Base-by-base conservation (phyloP, 2,888 invertebrate species). In the Oscheius sp. region DNA sequence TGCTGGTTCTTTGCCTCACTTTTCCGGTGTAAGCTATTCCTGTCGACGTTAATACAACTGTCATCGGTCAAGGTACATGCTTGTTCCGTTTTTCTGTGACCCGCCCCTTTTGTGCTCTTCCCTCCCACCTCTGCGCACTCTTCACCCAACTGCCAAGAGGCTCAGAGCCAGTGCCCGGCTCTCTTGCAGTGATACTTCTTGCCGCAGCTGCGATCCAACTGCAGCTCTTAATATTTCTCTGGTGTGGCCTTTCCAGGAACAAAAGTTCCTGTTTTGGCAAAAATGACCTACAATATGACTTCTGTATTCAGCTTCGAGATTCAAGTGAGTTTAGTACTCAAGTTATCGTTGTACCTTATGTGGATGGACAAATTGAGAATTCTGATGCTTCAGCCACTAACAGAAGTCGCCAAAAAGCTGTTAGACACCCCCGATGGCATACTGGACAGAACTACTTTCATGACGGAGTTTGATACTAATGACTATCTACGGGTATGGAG, bases 391-490 rank as follows among this genome's bases (percentile, higher is more conserved):
- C 55, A 70, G 70, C 1, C 58, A 29, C 47, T 70, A 3, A 35
- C 70, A 4, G 70, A 70, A 37, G n/a, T 35, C 11, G n/a, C 11
- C n/a, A 48, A 70, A 33, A 70, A 58, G 29, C 21, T 29, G 2
- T 3, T 58, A 1, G 70, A 70, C n/a, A 70, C 68, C 2, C 68
- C 68, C 33, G 7, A 33, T 9, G 63, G 35, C 13, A 60, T 83
- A 0, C 76, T 85, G 21, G 84, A 85, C 73, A 76, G 86, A 32
- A 79, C 81, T 62, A 80, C 76, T 11, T 86, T 86, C 66, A 80
- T 81, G 63, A 79, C 79, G 13, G 83, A 85, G 57, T 86, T 84
- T 74, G 76, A 81, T 13, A 87, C 86, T 32, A 78, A 80, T 11
- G 85, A 81, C 48, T 86, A 86, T 72, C 77, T 86, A 37, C 76